A percentile compares a stretch with the other conserved stretches of the same genome.
Conservation (phyloP, 2,888 invertebrate genomes). For the Caenorhabditis doughertyi region DNA sequence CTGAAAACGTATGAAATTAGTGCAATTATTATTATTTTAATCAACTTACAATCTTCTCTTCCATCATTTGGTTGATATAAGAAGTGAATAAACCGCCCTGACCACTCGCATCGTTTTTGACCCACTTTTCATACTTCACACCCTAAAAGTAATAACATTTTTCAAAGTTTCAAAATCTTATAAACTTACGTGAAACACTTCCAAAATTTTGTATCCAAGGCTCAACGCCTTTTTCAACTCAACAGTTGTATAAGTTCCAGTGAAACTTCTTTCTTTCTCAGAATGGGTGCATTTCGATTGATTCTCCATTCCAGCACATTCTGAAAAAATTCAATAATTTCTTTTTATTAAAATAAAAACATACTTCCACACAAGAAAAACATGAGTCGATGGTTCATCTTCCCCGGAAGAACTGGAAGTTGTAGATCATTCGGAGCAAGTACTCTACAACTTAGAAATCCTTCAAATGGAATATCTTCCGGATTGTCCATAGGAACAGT, state of each 20-base stretch:
- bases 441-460: conserved; percentile 1
- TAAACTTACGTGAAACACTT: conserved; percentile 12
- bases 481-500: background rate
- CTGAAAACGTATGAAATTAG: conserved; percentile 2
- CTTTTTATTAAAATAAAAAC: background rate
- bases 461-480: background rate
- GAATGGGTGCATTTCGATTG: background rate
- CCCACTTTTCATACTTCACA: conserved; percentile 8
- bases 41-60: background rate
- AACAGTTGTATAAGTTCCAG: conserved; percentile 12
- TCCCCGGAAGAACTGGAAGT: background rate
- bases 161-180: background rate
- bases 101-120: background rate
- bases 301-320: background rate
- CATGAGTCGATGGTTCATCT: background rate
- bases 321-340: background rate
- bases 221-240: conserved; percentile 16
- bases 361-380: background rate
- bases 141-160: background rate
- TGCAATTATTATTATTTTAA: background rate
- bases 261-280: background rate
- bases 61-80: background rate
- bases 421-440: background rate
- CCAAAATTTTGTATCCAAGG: background rate
- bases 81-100: background rate